Conservation (phyloP, 1,140 invertebrate species). For the Lamellibrachia luymesi region DNA sequence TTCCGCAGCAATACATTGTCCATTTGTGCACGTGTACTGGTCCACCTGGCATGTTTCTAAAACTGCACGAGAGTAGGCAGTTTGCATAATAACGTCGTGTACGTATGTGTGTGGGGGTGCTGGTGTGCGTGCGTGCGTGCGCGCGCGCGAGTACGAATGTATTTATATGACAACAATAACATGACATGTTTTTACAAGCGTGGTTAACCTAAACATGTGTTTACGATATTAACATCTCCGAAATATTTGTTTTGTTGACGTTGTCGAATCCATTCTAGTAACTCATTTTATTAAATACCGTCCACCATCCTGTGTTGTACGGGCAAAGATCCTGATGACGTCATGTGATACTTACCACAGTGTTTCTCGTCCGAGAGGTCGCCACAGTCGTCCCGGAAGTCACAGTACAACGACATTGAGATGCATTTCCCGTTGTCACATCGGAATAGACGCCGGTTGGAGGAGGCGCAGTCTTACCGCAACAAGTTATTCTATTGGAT, state of each 20-base stretch:
- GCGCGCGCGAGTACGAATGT: too few relatives aligned
- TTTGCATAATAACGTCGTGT: background rate
- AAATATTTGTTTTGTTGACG: background rate
- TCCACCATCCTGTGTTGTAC: too few relatives aligned
- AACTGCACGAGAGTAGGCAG: background rate
- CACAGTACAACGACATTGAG: slow-evolving; percentile 18
- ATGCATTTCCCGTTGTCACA: slow-evolving; percentile 24
- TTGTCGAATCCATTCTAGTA: background rate
- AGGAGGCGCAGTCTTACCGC: background rate
- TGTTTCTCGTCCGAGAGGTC: slow-evolving; percentile 55
- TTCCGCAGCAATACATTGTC: slow-evolving; percentile 5
- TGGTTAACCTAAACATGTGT: too few relatives aligned
- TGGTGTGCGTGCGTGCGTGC: background rate
- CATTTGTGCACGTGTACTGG: background rate
- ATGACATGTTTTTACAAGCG: too few relatives aligned
- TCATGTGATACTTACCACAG: slow-evolving; percentile 41
- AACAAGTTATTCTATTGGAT: too few relatives aligned
- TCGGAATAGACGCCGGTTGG: background rate
- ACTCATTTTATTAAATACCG: too few relatives aligned
- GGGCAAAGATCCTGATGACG: background rate
- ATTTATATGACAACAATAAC: too few relatives aligned
- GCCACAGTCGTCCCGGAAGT: slow-evolving; percentile 50
- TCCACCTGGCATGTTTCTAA: background rate
- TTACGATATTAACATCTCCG: too few relatives aligned
- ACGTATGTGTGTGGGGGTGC: background rate